Evolutionary conservation across 2,797 vertebrate species (phyloP), one percentile per base, ranked within the genome.

Genomic region (Poeciliopsis gracilis): DNA sequence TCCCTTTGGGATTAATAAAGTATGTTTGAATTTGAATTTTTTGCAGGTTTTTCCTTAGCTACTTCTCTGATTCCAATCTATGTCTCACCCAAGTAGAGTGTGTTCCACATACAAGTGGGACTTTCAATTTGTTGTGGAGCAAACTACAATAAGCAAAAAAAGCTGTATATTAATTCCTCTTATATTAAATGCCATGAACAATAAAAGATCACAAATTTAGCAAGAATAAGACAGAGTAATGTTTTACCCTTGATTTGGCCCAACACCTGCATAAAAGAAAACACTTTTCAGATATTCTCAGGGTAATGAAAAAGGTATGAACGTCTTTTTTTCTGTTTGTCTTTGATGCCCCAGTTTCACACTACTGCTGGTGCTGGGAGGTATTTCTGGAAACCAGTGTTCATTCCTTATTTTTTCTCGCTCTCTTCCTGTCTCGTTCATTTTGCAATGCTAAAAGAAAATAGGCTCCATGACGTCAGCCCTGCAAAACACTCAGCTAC

Each of bases 381-480:
- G 81, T 81, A 82, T 87, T 89, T 88, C 73, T 90, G 88, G 80
- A 86, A 81, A 86, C 76, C 77, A 79, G 75, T 77, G 86, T 84
- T 86, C 74, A 9, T 88, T 72, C 76, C 74, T 80, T 75, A 46
- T 61, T n/a, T 45, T 20, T 63, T 12, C 20, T 73, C 45, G 61
- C 23, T 49, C 36, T 76, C 66, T 61, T 75, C 30, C 79, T 33
- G 41, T 77, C 85, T 85, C 80, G 84, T 82, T 89, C 78, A 1
- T 76, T 86, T 80, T 78, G 84, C 51, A 30, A 74, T 78, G 81
- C 91, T 87, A 80, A 91, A 85, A 90, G 80, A 90, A 91, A 93
- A 92, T 75, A 86, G 85, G 80, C 83, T 84, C 81, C 36, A 85
- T 92, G 92, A 94, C 87, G 86, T 93, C 92, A 92, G 88, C 85